Percentiles rank a stretch among this genome's conserved stretches.
phyloP scores from a whole-genome alignment of 2,888 invertebrate genomes.

The Acanthacorydalis orientalis region DNA sequence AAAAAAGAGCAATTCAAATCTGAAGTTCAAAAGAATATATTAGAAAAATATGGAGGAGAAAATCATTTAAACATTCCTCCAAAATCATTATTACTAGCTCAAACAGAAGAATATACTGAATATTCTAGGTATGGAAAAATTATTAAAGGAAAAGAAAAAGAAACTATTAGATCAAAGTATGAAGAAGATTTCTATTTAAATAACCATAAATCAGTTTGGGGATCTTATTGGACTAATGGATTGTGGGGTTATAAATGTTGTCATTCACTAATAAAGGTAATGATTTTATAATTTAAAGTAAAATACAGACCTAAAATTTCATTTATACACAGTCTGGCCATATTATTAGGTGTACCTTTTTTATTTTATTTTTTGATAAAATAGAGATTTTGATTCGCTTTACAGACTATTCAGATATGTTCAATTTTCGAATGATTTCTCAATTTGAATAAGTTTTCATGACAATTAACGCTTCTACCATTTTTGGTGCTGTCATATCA shows the following conservation, averaged over 20 bases:
- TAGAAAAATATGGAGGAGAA: slow-evolving; percentile 89
- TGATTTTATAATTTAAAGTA: neutral
- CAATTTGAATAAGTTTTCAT: no score
- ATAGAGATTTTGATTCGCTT: no score
- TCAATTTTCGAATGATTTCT: no score
- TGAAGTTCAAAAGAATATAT: slow-evolving; percentile 63
- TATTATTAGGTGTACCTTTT: slow-evolving; percentile 5
- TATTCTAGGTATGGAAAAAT: slow-evolving; percentile 88
- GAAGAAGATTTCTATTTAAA: slow-evolving; percentile 86
- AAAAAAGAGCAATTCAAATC: slow-evolving; percentile 83
- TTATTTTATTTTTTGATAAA: neutral
- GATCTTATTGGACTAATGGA: slow-evolving; percentile 86
- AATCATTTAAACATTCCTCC: slow-evolving; percentile 82
- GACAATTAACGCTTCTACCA: no score
- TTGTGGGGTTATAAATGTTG: slow-evolving; percentile 97
- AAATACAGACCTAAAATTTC: no score
- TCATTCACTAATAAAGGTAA: slow-evolving; percentile 67
- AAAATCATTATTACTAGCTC: slow-evolving; percentile 74
- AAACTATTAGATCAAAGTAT: slow-evolving; percentile 69
- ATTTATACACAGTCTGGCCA: no score
- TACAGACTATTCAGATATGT: no score
- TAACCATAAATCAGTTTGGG: slow-evolving; percentile 92
- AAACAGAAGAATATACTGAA: slow-evolving; percentile 90
- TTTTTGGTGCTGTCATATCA: no score
- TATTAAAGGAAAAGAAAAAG: slow-evolving; percentile 74